A percentile compares a stretch with the other conserved stretches of the same genome.
Conservation (phyloP, 2,888 invertebrate genomes). For the Pinctada fucata region DNA sequence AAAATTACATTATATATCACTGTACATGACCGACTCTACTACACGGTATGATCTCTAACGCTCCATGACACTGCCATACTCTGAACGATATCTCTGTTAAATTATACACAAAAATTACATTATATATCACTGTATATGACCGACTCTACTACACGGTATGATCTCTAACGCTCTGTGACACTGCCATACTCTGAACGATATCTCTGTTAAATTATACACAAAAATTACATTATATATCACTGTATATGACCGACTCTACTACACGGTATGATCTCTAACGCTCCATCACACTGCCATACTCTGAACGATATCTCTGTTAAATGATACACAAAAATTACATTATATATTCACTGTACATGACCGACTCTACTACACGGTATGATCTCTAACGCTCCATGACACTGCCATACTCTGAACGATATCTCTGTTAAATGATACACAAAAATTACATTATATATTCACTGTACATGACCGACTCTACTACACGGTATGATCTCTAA, state of each 20-base stretch:
- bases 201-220: conserved; percentile 78
- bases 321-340: too few relatives aligned
- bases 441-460: too few relatives aligned
- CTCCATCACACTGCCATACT: conserved; percentile 95
- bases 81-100: conserved; percentile 85
- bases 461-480: conserved; percentile 85
- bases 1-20: too few relatives aligned
- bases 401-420: conserved; percentile 85
- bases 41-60: conserved; percentile 97
- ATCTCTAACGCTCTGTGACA: conserved; percentile 98
- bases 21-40: conserved; percentile 89
- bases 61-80: conserved; percentile 99
- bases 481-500: conserved; percentile 98
- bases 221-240: background rate
- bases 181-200: conserved; percentile 95
- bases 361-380: conserved; percentile 97
- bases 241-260: conserved; percentile 87
- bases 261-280: conserved; percentile 97
- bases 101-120: too few relatives aligned
- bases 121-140: conserved; percentile 78
- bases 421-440: too few relatives aligned
- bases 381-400: conserved; percentile 96
- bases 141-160: conserved; percentile 97
- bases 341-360: conserved; percentile 75
- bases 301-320: too few relatives aligned